Percentiles rank a stretch among this genome's conserved stretches.
Evolutionary conservation across 1,140 invertebrate genomes (phyloP).

Genomic region (Lysiphlebus fabarum): DNA sequence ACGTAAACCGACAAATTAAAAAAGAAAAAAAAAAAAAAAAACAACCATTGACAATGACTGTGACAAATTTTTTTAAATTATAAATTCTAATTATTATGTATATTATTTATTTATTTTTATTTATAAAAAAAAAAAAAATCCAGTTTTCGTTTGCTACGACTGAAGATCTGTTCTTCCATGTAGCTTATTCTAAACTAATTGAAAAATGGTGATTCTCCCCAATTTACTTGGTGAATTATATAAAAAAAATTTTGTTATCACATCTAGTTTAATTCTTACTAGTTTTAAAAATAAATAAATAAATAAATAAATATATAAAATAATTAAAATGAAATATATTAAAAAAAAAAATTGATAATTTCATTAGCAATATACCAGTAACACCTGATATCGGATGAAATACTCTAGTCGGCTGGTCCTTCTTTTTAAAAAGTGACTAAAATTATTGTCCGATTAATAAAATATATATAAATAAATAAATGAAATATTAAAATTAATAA

Average conservation of each 20-base stretch:
- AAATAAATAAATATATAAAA: constrained; percentile 1
- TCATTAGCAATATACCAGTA: constrained; percentile 30
- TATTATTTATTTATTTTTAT: neutral
- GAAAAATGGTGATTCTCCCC: constrained; percentile 26
- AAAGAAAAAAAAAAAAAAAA: no score
- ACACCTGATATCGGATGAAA: constrained; percentile 35
- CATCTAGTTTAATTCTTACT: constrained; percentile 1
- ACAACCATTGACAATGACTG: no score
- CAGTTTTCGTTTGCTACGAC: constrained; percentile 40
- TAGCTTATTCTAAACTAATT: constrained; percentile 47
- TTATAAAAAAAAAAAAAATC: constrained; percentile 26
- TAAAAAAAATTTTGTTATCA: constrained; percentile 10
- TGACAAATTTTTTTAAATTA: no score
- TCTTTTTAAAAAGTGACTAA: constrained; percentile 19
- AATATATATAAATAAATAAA: constrained; percentile 12
- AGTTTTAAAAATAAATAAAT: neutral
- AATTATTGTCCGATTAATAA: constrained; percentile 15
- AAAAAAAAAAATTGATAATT: constrained; percentile 23
- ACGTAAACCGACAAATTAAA: no score
- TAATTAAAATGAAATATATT: constrained; percentile 5
- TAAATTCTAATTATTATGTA: no score
- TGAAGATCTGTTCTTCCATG: constrained; percentile 49
- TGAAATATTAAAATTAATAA: constrained; percentile 17
- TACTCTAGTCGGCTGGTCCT: constrained; percentile 32
- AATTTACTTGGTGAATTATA: neutral